Percentiles rank a stretch among this genome's conserved stretches.
phyloP scores from a whole-genome alignment of 2,113 vertebrate species.

The Anser cygnoides region DNA sequence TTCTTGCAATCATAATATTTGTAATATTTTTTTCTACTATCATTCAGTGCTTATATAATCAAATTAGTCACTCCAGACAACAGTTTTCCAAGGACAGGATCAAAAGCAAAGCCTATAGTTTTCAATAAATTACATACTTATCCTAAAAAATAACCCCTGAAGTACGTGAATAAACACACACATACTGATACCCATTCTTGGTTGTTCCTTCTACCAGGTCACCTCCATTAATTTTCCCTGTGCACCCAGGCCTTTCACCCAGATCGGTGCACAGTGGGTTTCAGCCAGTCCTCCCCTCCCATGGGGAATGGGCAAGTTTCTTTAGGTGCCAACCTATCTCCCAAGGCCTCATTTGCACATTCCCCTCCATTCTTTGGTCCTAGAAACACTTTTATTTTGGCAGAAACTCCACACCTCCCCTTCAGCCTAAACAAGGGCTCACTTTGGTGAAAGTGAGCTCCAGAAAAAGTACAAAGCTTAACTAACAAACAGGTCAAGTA shows the following conservation, averaged over 20 bases:
- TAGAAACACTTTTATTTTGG: not conserved
- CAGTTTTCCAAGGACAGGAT: not conserved
- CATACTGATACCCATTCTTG: not conserved
- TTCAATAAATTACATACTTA: not conserved
- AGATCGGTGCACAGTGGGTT: not conserved
- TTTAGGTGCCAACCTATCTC: not conserved
- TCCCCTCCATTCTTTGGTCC: not conserved
- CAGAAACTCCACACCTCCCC: not conserved
- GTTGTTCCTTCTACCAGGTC: not conserved
- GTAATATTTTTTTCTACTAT: not conserved
- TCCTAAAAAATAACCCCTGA: not conserved
- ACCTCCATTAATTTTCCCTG: not conserved
- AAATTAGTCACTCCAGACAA: not conserved
- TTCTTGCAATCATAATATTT: not conserved
- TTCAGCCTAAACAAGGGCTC: not conserved
- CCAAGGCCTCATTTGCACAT: not conserved
- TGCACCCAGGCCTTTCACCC: not conserved
- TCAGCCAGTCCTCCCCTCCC: not conserved
- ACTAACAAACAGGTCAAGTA: not conserved
- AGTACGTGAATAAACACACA: accelerated
- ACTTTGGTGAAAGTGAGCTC: not conserved
- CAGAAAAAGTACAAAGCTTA: not conserved
- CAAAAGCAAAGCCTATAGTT: not conserved
- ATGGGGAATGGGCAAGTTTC: not conserved
- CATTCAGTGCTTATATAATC: not conserved